Evolutionary conservation across 2,113 vertebrate species (phyloP).

Genomic region (Thymallus thymallus): DNA sequence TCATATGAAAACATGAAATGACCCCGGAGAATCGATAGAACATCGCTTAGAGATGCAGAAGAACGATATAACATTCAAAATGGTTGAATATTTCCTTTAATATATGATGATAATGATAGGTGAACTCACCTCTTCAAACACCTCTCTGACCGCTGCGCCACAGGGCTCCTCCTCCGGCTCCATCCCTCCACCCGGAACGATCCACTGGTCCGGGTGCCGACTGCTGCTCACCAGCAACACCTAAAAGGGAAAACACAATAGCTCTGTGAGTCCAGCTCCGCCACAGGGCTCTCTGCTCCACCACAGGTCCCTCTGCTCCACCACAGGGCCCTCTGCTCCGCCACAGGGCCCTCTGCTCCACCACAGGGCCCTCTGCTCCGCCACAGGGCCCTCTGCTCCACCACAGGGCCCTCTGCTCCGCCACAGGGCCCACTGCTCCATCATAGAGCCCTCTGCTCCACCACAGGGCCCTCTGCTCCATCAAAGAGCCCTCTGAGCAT

Average conservation of each 20-base stretch:
- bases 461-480: too few species aligned
- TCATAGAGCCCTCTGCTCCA: too few species aligned
- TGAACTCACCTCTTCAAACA: conserved; percentile 90
- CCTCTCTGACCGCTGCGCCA: conserved; percentile 88
- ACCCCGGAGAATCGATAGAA: too few species aligned
- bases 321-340: too few species aligned
- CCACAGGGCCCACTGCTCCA: too few species aligned
- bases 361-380: not conserved
- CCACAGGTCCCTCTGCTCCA: not conserved
- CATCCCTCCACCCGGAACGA: conserved; percentile 96
- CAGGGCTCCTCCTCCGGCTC: conserved; percentile 95
- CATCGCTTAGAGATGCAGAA: too few species aligned
- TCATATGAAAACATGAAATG: too few species aligned
- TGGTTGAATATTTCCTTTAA: not conserved
- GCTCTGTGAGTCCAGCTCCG: not conserved
- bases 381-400: too few species aligned
- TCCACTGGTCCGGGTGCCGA: conserved; percentile 96
- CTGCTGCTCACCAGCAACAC: conserved; percentile 97
- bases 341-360: not conserved
- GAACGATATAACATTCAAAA: too few species aligned
- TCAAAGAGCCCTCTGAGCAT: not conserved
- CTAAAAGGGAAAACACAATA: conserved; percentile 58
- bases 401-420: too few species aligned
- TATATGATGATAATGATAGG: not conserved
- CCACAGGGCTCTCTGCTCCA: not conserved